A percentile compares a stretch with the other conserved stretches of the same genome.
Conservation (phyloP, 1,140 invertebrate genomes). For the Trichoplusia ni region DNA sequence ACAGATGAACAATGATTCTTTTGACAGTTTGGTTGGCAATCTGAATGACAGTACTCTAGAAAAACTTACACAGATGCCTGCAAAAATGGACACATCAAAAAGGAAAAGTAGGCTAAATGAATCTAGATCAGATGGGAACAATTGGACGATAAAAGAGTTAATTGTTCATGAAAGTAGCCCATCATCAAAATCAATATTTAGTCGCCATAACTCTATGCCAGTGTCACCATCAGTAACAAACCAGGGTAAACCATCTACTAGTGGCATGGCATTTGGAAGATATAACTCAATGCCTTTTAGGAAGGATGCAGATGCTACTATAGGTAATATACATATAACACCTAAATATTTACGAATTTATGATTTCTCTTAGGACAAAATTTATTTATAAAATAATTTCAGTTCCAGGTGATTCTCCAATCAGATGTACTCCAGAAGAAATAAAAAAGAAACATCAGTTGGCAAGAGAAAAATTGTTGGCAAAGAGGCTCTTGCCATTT, state of each 20-base stretch:
- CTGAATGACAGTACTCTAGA: constrained; percentile 79
- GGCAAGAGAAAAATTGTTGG: constrained; percentile 70
- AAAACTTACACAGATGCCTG: constrained; percentile 64
- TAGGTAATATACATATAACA: constrained; percentile 41
- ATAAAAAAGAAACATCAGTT: constrained; percentile 71
- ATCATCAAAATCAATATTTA: constrained; percentile 60
- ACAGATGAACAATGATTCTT: constrained; percentile 74
- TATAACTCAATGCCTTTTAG: constrained; percentile 76
- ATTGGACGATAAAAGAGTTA: constrained; percentile 53
- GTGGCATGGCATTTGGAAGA: constrained; percentile 65
- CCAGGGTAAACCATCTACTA: constrained; percentile 59
- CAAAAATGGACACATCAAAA: constrained; percentile 37
- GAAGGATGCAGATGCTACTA: constrained; percentile 47
- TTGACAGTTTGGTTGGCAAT: constrained; percentile 74
- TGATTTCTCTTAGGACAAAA: no score
- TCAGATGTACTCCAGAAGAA: constrained; percentile 70
- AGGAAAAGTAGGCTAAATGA: constrained; percentile 38
- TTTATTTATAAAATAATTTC: no score
- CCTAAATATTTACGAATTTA: no score
- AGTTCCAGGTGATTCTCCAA: constrained; percentile 56
- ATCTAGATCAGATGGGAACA: constrained; percentile 19
- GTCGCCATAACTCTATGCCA: constrained; percentile 75
- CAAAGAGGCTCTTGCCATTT: constrained; percentile 65
- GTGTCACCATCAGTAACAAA: constrained; percentile 62
- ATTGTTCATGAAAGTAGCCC: constrained; percentile 55